Evolutionary conservation across 2,888 invertebrate genomes (phyloP).

Genomic region (Lepidonotus clava): DNA sequence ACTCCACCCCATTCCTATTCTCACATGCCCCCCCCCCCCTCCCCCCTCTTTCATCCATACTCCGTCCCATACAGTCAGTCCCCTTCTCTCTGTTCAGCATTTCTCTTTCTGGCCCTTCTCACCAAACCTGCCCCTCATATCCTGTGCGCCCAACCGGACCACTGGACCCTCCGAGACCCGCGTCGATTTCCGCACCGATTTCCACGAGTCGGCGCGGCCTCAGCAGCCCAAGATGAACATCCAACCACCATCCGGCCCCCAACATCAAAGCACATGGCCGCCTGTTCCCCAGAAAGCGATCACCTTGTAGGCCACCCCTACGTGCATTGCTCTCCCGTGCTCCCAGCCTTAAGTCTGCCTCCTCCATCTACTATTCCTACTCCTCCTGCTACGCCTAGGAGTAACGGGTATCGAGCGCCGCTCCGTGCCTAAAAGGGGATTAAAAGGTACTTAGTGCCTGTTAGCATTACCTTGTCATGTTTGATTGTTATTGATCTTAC

Average conservation of each 20-base stretch:
- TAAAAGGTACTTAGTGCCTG: constrained; percentile 53
- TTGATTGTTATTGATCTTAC: constrained; percentile 52
- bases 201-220: not conserved
- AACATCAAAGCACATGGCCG: not conserved
- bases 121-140: not conserved
- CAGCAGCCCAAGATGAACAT: not conserved
- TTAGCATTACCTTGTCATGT: constrained; percentile 54
- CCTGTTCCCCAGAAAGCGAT: constrained; percentile 33
- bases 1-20: not conserved
- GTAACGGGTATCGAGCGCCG: constrained; percentile 23
- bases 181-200: constrained; percentile 32
- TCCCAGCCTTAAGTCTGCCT: not conserved
- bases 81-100: not conserved
- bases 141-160: not conserved
- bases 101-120: not conserved
- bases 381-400: constrained; percentile 5
- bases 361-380: not conserved
- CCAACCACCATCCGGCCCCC: not conserved
- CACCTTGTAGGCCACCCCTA: constrained; percentile 24
- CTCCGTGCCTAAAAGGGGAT: constrained; percentile 46
- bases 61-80: too few relatives aligned
- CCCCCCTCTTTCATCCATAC: not conserved
- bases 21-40: not conserved
- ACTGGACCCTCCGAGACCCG: not conserved
- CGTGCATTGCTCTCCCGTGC: not conserved